A percentile compares a stretch with the other conserved stretches of the same genome.
Conservation (phyloP, 37 sponge, comb jelly and placozoan genomes). For the Ephydatia muelleri region DNA sequence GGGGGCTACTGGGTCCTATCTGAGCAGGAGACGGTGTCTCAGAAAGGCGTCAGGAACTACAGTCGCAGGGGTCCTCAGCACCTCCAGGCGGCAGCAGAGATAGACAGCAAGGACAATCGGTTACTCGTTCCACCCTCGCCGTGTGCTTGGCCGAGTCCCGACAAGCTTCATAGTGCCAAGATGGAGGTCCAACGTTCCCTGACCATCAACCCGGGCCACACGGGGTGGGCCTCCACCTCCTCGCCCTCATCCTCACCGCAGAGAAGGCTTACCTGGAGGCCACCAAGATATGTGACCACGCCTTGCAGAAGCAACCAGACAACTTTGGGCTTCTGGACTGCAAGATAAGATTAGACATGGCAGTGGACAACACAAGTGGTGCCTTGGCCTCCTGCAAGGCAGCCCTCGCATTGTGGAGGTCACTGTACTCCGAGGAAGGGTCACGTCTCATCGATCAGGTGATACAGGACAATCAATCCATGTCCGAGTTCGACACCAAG, state of each 20-base stretch:
- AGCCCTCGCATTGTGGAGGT: too few species aligned
- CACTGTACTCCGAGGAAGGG: too few species aligned
- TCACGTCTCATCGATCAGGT: too few species aligned
- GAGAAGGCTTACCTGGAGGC: conserved; percentile 60
- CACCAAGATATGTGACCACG: conserved; percentile 47
- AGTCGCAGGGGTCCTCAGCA: conserved; percentile 25
- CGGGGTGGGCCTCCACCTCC: conserved; percentile 58
- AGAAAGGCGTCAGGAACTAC: conserved; percentile 41
- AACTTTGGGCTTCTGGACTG: conserved; percentile 62
- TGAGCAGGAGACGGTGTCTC: conserved; percentile 28
- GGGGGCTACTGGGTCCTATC: conserved; percentile 24
- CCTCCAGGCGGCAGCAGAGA: conserved; percentile 23
- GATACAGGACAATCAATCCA: too few species aligned
- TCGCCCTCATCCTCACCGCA: conserved; percentile 53
- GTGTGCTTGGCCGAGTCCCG: conserved; percentile 43
- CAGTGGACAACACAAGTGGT: conserved; percentile 9
- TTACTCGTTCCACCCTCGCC: conserved; percentile 50
- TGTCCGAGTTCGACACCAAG: too few species aligned
- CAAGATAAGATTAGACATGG: conserved; percentile 48
- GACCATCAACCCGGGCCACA: conserved; percentile 35
- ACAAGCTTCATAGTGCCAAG: conserved; percentile 33
- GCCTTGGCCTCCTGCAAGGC: conserved; percentile 65
- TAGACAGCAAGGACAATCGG: conserved; percentile 41
- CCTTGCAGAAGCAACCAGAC: conserved; percentile 55
- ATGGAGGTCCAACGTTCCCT: conserved; percentile 49